A percentile compares a stretch with the other conserved stretches of the same genome.
These are phyloP conservation scores for Contarinia nasturtii DNA, from an alignment of 1,140 invertebrate species.

Conservation along the genomic window DNA sequence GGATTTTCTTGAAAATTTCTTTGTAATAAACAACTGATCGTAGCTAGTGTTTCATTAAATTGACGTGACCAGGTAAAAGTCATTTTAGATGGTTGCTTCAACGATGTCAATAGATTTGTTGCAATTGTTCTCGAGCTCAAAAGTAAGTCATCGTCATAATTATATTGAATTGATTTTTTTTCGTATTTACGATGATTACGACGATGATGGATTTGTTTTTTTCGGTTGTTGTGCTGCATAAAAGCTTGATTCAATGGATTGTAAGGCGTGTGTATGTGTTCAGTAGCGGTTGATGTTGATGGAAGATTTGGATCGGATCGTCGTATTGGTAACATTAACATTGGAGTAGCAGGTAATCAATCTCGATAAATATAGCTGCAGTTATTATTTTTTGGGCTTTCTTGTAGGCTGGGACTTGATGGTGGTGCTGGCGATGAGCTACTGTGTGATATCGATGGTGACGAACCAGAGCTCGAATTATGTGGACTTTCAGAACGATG, in stretches of 20 bases:
- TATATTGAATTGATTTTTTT: not conserved
- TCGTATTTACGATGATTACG: not conserved
- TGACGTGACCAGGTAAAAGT: conserved; percentile 15
- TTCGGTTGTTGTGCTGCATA: not conserved
- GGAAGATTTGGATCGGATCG: not conserved
- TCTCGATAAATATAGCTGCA: conserved; percentile 26
- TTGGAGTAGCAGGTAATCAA: conserved; percentile 26
- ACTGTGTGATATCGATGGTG: conserved; percentile 24
- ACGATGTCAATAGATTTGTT: conserved; percentile 17
- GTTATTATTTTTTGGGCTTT: conserved; percentile 26
- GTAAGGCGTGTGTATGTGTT: not conserved
- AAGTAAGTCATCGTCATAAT: not conserved
- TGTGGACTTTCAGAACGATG: conserved; percentile 25
- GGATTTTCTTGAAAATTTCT: not conserved
- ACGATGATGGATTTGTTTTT: not conserved
- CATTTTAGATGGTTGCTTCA: conserved; percentile 14
- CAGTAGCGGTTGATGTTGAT: not conserved
- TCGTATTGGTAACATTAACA: conserved; percentile 6
- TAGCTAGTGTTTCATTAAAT: conserved; percentile 17
- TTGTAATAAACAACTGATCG: conserved; percentile 12
- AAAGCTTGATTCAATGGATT: not conserved
- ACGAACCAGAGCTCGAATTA: conserved; percentile 23
- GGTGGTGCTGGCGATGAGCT: conserved; percentile 24
- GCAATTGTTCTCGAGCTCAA: conserved; percentile 1
- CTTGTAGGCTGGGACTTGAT: conserved; percentile 24